phyloP scores from a whole-genome alignment of 2,888 invertebrate genomes.

The Chalcosyrphus nemorum region DNA sequence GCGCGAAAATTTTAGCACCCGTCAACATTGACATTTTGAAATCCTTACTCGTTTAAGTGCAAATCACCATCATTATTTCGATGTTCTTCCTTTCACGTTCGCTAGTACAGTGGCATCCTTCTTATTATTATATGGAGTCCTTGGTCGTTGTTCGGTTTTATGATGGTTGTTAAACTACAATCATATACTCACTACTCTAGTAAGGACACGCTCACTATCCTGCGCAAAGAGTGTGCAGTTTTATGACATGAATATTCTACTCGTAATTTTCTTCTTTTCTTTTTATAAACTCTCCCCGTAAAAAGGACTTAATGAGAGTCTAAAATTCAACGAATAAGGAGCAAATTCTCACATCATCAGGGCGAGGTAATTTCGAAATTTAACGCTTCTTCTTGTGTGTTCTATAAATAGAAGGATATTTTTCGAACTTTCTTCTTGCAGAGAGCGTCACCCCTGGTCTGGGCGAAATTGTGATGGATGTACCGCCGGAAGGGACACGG shows the following conservation, averaged over 20 bases:
- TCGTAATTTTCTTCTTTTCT: too few species aligned
- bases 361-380: slow-evolving; percentile 59
- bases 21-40: slow-evolving; percentile 35
- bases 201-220: neutral
- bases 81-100: slow-evolving; percentile 10
- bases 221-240: slow-evolving; percentile 31
- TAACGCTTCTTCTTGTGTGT: slow-evolving; percentile 48
- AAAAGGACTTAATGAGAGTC: slow-evolving; percentile 26
- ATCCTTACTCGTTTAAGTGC: slow-evolving; percentile 31
- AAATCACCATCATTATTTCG: slow-evolving; percentile 58
- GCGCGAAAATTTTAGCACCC: neutral
- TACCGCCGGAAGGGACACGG: slow-evolving; percentile 7
- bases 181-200: neutral
- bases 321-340: slow-evolving; percentile 5
- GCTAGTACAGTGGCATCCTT: neutral
- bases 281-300: slow-evolving; percentile 33
- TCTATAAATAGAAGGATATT: slow-evolving; percentile 40
- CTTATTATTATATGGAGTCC: too few species aligned
- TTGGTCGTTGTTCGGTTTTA: neutral
- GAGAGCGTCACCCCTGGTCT: too few species aligned
- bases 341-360: slow-evolving; percentile 57
- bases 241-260: slow-evolving; percentile 34
- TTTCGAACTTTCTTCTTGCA: too few species aligned
- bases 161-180: neutral
- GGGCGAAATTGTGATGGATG: slow-evolving; percentile 34